Conservation (phyloP, 2,797 vertebrate species). For the Acipenser ruthenus region DNA sequence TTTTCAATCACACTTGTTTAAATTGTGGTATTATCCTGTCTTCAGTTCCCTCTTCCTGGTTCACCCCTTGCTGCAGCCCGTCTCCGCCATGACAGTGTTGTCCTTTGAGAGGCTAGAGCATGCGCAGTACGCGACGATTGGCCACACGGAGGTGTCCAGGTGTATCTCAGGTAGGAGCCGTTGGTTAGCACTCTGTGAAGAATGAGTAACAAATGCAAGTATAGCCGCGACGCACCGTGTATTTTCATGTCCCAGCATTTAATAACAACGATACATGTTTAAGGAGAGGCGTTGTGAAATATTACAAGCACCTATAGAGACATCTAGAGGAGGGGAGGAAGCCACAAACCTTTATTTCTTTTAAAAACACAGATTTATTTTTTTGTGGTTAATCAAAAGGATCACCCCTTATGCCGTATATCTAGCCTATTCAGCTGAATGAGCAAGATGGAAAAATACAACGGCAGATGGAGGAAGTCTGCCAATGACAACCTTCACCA, state of each 20-base stretch:
- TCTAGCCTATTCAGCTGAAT: no score
- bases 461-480: no score
- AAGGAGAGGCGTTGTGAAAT: neutral
- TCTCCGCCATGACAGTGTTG: constrained; percentile 89
- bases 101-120: constrained; percentile 49
- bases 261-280: neutral
- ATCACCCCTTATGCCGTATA: no score
- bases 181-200: neutral
- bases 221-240: neutral
- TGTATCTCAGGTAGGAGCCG: constrained; percentile 51
- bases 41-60: constrained; percentile 64
- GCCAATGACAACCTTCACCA: no score
- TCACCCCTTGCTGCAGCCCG: constrained; percentile 52
- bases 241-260: neutral
- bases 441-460: no score
- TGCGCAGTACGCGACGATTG: constrained; percentile 47
- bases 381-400: no score
- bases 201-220: neutral
- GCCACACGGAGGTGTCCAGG: constrained; percentile 43
- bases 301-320: constrained; percentile 10
- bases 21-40: constrained; percentile 42
- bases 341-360: no score
- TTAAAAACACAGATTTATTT: no score
- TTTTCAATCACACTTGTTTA: constrained; percentile 29
- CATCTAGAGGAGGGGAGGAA: constrained; percentile 18